A percentile compares a stretch with the other conserved stretches of the same genome.
phyloP scores from a whole-genome alignment of 2,797 vertebrate genomes.

The Staurois parvus region DNA sequence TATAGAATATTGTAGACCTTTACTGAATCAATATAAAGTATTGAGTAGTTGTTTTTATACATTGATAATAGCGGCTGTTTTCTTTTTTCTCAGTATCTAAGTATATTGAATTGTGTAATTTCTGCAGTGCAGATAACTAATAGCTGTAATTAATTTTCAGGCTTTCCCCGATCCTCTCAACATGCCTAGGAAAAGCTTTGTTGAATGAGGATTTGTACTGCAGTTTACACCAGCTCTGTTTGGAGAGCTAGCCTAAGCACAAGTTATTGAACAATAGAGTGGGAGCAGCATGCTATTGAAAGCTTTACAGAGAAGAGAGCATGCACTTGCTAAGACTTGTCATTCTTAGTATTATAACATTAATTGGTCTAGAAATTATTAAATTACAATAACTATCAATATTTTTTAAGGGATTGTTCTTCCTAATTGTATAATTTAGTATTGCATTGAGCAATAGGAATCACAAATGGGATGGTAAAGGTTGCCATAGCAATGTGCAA shows the following conservation, averaged over 20 bases:
- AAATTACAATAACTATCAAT: neutral
- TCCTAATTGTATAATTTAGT: neutral
- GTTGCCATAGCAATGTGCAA: constrained; percentile 18
- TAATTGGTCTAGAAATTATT: neutral
- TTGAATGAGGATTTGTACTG: constrained; percentile 40
- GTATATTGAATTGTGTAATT: neutral
- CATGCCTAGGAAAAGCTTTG: constrained; percentile 30
- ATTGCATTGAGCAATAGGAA: neutral
- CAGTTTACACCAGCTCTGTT: constrained; percentile 9
- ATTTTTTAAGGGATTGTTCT: neutral
- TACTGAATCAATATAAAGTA: neutral
- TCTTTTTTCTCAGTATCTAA: neutral
- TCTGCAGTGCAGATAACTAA: constrained; percentile 18
- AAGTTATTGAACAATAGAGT: constrained; percentile 36
- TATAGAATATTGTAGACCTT: neutral
- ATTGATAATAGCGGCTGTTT: neutral
- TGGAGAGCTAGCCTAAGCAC: constrained; percentile 13
- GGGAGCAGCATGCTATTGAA: constrained; percentile 6
- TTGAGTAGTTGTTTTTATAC: neutral
- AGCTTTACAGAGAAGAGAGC: constrained; percentile 5
- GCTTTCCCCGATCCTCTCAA: neutral
- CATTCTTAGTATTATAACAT: neutral
- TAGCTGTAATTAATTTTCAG: constrained; percentile 30
- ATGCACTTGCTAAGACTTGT: constrained; percentile 38
- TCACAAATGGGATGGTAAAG: neutral